Base-by-base conservation (phyloP, 64 coral and sea anemone species). In the Platygyra sinensis region DNA sequence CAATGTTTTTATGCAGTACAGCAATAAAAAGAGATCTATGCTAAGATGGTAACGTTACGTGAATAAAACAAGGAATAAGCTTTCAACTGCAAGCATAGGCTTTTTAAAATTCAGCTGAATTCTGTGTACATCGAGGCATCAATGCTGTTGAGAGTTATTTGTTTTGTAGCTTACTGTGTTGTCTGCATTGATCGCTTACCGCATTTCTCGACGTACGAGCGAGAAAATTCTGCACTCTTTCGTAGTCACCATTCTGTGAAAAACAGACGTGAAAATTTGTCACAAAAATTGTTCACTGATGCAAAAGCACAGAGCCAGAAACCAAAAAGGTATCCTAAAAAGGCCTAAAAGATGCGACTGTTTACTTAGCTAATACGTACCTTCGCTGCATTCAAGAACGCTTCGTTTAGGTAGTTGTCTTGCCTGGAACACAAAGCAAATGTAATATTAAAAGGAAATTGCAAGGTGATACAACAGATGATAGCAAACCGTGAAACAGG, bases 351-450 rank as follows among this genome's bases (percentile, higher is more conserved):
- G 64, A 18, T 76, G 27, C 60, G 10, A n/a, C 19, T 22, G 3
- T 64, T n/a, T 51, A 22, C 12, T 30, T 30, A 10, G 30, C 28
- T 2, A 16, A 10, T 3, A 27, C 87, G 76, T 73, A 96, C 95
- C 78, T 93, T 96, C 10, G 92, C 95, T 20, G 95, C 95, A 71
- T 87, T 94, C n/a, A 96, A 74, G 32, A 96, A 96, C 8, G 88
- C 52, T 33, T 96, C 90, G 28, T 88, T 88, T 2, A 96, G 60
- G 30, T 96, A 90, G n/a, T 94, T 91, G 46, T 81, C 93, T 18
- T 76, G 67, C 74, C 95, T 96, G 20, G 24, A 61, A 27, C 24
- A 52, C 49, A 77, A 64, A 65, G 31, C 60, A 78, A 49, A 16
- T 30, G n/a, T 27, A 32, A 25, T 62, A 15, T 32, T 24, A 67